Conservation (phyloP, 2,113 vertebrate species). For the Ceuthmochares aereus region DNA sequence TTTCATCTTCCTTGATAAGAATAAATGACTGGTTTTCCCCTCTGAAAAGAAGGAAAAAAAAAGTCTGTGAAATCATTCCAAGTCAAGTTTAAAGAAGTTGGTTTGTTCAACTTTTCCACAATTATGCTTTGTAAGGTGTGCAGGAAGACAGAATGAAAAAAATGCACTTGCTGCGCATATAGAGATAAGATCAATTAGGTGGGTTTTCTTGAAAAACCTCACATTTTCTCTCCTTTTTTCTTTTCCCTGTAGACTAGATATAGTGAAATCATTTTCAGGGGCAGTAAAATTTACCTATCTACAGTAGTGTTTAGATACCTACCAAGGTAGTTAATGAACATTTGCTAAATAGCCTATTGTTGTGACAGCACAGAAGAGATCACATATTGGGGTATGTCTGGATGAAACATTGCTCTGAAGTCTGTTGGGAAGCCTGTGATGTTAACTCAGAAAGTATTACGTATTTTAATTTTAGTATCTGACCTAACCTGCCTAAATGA, state of each 20-base stretch:
- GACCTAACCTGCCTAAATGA: not conserved
- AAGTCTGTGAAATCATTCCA: not conserved
- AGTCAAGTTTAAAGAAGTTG: not conserved
- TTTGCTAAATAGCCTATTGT: not conserved
- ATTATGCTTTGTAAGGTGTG: not conserved
- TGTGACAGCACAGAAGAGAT: not conserved
- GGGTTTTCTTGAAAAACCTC: not conserved
- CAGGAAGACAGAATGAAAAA: not conserved
- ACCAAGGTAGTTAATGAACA: not conserved
- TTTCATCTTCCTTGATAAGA: conserved; percentile 1
- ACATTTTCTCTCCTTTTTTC: not conserved
- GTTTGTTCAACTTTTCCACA: not conserved
- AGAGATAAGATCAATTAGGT: not conserved
- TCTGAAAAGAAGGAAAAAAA: not conserved
- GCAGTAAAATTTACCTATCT: not conserved
- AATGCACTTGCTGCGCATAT: not conserved
- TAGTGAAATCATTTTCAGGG: not conserved
- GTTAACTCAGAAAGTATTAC: not conserved
- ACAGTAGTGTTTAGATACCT: not conserved
- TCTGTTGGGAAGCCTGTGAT: not conserved
- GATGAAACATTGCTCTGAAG: not conserved
- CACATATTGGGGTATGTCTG: not conserved
- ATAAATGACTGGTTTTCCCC: not conserved
- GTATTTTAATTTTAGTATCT: not conserved
- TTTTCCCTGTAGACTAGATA: not conserved